Evolutionary conservation across 1,140 invertebrate genomes (phyloP), one percentile per base, ranked within the genome.

Genomic region (Lucilia cuprina): DNA sequence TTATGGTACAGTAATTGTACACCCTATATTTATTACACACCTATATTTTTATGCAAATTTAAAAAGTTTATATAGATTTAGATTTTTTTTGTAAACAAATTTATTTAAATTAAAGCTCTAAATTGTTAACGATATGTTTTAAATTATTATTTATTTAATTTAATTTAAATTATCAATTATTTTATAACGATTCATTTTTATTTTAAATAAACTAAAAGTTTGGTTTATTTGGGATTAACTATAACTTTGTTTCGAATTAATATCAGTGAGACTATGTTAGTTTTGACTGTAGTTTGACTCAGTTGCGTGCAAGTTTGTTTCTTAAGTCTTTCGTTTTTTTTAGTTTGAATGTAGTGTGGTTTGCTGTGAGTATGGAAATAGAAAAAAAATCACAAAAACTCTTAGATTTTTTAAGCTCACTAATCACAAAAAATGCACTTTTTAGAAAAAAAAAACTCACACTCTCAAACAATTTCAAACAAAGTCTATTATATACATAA

Each of bases 281-380:
- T 41, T 7, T 41, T 41, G 5, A 41, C 7, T 2, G 5, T 41
- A 55, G 50, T 12, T 55, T 55, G 17, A 12, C 12, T 55, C 34
- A 14, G 34, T 77, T 77, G 74, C 74, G 74, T 77, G 74, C 74
- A 77, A 77, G 74, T 77, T 77, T 77, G 74, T 77, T 77, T 34
- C 74, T 35, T 77, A 77, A 77, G 34, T 77, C 74, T 77, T 77
- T 77, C 74, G 74, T 77, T 77, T 77, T 77, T 12, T 8, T 17
- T 35, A 17, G 12, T 34, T n/a, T 17, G 25, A 30, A 30, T 30
- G 30, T 14, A 13, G 13, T 77, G 7, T 30, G 3, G 10, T 41
- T 34, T 14, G 34, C 34, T 47, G 34, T n/a, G 35, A 77, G 17
- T 77, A 41, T 41, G 41, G 41, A 41, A 41, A 41, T 41, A 10